phyloP scores from a whole-genome alignment of 2,797 vertebrate genomes.

The Anolis apletophallus region DNA sequence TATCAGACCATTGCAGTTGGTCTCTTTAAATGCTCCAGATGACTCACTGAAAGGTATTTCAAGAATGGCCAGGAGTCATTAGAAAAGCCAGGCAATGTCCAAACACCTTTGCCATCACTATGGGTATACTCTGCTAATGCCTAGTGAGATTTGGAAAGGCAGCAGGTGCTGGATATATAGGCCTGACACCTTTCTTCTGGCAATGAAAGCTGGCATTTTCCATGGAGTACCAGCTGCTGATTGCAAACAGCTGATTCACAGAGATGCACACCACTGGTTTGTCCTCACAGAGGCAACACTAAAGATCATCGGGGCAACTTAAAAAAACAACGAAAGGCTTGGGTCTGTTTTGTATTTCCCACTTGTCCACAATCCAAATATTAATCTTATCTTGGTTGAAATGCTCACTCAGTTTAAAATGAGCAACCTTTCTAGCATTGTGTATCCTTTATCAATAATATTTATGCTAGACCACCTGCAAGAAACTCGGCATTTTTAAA shows the following conservation, averaged over 20 bases:
- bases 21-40: background rate
- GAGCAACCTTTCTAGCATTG: background rate
- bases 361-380: background rate
- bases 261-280: background rate
- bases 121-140: background rate
- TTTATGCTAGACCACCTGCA: background rate
- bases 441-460: background rate
- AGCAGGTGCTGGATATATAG: background rate
- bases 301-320: background rate
- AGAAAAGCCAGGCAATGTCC: background rate
- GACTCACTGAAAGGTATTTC: slow-evolving; percentile 20
- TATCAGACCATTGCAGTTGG: background rate
- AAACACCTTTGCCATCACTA: background rate
- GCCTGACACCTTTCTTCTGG: background rate
- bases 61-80: slow-evolving; percentile 8
- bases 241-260: slow-evolving; percentile 8
- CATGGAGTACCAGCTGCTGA: background rate
- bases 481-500: background rate
- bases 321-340: background rate
- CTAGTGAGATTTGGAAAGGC: background rate
- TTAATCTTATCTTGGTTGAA: background rate
- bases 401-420: background rate
- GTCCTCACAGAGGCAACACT: background rate
- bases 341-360: background rate
- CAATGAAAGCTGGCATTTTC: background rate